Conservation (phyloP, 2,888 invertebrate species). For the Drosophila subquinaria region DNA sequence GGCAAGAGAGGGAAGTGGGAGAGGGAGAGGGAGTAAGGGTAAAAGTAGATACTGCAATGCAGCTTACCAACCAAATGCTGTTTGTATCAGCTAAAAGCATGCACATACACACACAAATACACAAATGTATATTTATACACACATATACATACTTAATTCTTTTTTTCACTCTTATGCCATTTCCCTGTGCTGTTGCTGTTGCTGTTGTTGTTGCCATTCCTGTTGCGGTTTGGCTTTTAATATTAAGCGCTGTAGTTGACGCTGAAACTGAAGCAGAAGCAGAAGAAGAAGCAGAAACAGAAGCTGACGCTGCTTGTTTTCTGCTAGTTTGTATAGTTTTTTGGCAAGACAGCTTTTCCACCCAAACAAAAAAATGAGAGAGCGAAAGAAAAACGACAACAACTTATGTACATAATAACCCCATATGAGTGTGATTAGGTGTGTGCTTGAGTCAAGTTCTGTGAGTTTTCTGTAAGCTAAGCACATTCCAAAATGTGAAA, state of each 20-base stretch:
- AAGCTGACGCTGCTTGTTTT: constrained; percentile 76
- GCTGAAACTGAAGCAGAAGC: constrained; percentile 28
- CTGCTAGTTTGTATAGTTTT: constrained; percentile 70
- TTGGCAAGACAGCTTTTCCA: constrained; percentile 43
- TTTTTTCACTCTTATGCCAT: constrained; percentile 39
- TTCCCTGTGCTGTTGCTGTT: constrained; percentile 32
- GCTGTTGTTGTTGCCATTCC: constrained; percentile 13
- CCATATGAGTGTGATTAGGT: constrained; percentile 40
- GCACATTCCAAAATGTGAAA: constrained; percentile 63
- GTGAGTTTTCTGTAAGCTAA: constrained; percentile 55
- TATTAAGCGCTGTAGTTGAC: constrained; percentile 73
- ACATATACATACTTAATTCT: constrained; percentile 21
- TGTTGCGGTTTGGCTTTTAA: constrained; percentile 73
- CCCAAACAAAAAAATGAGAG: constrained; percentile 1
- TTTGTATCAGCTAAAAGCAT: constrained; percentile 59
- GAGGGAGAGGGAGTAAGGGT: background rate
- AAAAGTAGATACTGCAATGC: constrained; percentile 55
- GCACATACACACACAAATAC: constrained; percentile 15
- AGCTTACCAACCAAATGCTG: constrained; percentile 62
- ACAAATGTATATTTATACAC: constrained; percentile 15
- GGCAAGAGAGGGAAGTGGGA: background rate
- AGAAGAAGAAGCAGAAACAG: constrained; percentile 4
- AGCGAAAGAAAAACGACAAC: constrained; percentile 20
- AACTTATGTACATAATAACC: constrained; percentile 50
- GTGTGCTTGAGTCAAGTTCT: constrained; percentile 39